These are phyloP conservation scores for Borostomias antarcticus DNA, from an alignment of 2,797 vertebrate species.

Conservation along the genomic window DNA sequence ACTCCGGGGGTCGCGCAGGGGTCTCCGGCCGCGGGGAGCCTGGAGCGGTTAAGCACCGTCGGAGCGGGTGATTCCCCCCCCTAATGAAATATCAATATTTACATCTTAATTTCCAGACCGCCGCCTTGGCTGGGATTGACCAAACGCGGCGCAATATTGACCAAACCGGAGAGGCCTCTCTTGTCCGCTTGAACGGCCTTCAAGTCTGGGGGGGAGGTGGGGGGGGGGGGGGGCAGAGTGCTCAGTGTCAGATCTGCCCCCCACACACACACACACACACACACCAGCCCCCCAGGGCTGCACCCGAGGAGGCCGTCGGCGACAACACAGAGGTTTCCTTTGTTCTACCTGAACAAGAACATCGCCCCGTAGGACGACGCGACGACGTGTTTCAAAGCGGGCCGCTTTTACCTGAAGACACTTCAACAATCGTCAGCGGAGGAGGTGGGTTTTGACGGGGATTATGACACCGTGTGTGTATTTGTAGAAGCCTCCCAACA, in stretches of 20 bases:
- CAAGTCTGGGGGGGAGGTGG: too few relatives aligned
- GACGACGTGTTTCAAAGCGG: too few relatives aligned
- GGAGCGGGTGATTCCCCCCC: constrained; percentile 78
- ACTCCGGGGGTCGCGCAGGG: constrained; percentile 73
- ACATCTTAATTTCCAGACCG: constrained; percentile 82
- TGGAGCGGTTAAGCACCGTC: constrained; percentile 76
- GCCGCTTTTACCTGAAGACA: too few relatives aligned
- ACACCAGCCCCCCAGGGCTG: too few relatives aligned
- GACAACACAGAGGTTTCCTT: neutral
- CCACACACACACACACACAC: too few relatives aligned
- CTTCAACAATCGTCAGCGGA: too few relatives aligned
- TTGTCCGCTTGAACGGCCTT: constrained; percentile 59
- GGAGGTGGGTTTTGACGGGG: neutral
- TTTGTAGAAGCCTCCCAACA: neutral
- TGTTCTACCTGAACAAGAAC: neutral
- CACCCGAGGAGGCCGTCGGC: neutral
- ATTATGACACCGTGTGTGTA: neutral
- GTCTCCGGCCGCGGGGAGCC: constrained; percentile 69
- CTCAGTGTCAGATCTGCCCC: too few relatives aligned
- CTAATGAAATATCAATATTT: constrained; percentile 87
- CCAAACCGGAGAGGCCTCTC: constrained; percentile 71
- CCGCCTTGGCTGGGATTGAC: constrained; percentile 74
- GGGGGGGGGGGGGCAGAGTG: too few relatives aligned
- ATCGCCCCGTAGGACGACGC: too few relatives aligned
- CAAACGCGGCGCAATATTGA: constrained; percentile 83